Base-by-base conservation (phyloP, 2,797 vertebrate species). In the Iguana delicatissima region DNA sequence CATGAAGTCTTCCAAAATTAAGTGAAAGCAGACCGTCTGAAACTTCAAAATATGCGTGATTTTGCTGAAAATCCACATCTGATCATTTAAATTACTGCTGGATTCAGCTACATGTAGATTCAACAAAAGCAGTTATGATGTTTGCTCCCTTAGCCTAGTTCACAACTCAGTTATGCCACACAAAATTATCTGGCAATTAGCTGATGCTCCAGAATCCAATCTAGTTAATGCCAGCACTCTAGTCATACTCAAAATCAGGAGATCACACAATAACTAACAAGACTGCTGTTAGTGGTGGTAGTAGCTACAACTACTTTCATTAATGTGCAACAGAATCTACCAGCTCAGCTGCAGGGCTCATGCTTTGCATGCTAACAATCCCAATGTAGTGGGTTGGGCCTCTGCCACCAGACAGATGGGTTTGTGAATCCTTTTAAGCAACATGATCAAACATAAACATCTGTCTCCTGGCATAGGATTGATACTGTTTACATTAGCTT, bases 1-100 rank as follows among this genome's bases (percentile, higher is more conserved):
- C 42, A 67, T 32, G 16, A 3, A 35, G 42, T 69, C 62, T 80
- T 67, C 50, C 79, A 62, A 50, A n/a, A 50, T 59, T 20, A 59
- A 59, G 57, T 18, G 16, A 59, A 91, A 92, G 6, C 3, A 92
- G n/a, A 16, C 14, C 3, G 35, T 64, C 10, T 59, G 24, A 74
- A 13, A 79, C 26, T 64, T 77, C 87, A 76, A 86, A 89, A 81
- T n/a, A 87, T 52, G 80, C 62, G 38, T 26, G 38, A 13, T 89
- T 93, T 42, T 72, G 38, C 42, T 9, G 57, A 26, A 77, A 22
- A 64, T 2, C 26, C 29, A 84, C 64, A 42, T 14, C 42, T 69
- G 42, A 50, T 4, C 42, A 29, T 2, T 84, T 69, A 20, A 69
- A 46, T 24, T 67, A 84, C 20, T 67, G n/a, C 0, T 64, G 22